Conservation (phyloP, 92 coral and sea anemone species). For the Plumapathes pennacea region DNA sequence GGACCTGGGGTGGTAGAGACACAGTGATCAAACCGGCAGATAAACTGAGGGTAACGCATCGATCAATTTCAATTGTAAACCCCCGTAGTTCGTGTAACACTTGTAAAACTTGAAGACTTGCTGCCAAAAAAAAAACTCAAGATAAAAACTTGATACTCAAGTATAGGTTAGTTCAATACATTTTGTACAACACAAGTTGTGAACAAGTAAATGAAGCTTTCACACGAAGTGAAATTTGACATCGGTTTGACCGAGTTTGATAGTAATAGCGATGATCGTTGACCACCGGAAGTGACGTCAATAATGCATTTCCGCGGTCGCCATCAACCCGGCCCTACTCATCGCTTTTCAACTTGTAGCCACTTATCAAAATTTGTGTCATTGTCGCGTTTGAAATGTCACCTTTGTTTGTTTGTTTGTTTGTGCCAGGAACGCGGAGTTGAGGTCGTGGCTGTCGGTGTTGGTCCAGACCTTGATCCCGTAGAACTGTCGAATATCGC, state of each 20-base stretch:
- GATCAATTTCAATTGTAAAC: not conserved
- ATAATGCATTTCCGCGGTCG: not conserved
- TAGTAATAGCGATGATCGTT: no score
- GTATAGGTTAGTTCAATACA: no score
- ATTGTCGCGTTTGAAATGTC: no score
- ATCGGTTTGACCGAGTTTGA: no score
- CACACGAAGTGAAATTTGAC: no score
- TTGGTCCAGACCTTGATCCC: constrained; percentile 15
- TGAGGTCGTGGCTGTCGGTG: constrained; percentile 37
- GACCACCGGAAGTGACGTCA: not conserved
- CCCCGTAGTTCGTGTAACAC: no score
- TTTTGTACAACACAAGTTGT: no score
- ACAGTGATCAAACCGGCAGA: constrained; percentile 16
- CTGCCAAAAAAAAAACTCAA: no score
- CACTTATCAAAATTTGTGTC: not conserved
- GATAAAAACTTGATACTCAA: no score
- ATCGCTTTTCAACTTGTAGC: not conserved
- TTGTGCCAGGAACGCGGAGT: constrained; percentile 5
- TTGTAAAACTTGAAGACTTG: no score
- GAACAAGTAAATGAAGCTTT: no score
- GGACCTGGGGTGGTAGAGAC: constrained; percentile 22
- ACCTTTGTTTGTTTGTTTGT: not conserved
- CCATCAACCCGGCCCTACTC: not conserved
- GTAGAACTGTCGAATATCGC: constrained; percentile 15
- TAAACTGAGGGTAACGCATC: constrained; percentile 18